Evolutionary conservation across 1,140 invertebrate genomes (phyloP), one percentile per base, ranked within the genome.

Genomic region (Drosophila varians): DNA sequence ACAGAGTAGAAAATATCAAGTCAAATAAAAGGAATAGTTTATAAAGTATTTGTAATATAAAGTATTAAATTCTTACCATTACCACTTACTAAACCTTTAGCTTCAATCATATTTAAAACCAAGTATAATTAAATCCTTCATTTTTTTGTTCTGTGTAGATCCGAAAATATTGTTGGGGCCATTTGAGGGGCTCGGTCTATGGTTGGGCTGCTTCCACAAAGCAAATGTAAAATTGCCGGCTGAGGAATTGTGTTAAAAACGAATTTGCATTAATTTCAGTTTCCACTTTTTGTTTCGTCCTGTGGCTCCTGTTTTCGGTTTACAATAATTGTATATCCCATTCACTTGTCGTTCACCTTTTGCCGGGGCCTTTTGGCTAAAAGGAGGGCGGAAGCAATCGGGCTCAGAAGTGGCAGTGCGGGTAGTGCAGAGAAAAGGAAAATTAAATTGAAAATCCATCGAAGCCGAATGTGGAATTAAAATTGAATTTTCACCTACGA

Each of bases 181-280:
- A 77, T 28, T 14, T 16, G 38, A 23, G 43, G n/a, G 28, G 43
- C 14, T 47, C 6, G 9, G 38, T 42, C 38, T 42, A 42, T 12
- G 46, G 31, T 12, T 65, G 9, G n/a, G 68, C n/a, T n/a, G 38
- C 25, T 38, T 43, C 55, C 64, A 80, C 72, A 86, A 82, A 60
- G 73, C 77, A 77, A 66, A 79, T 76, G 71, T 74, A 52, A 68
- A 86, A 86, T 76, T 66, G 62, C 77, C 46, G 47, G 56, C 68
- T 71, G 82, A 80, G 56, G 52, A 77, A 80, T 74, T 86, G 77
- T 74, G 77, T 87, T 84, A 69, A 80, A 82, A 87, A 61, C 47
- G 69, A 82, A 87, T 82, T 87, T 87, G 72, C 70, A 87, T 87
- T 87, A 87, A 82, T 87, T 86, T 71, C 56, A 66, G 57, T 74